Conservation (phyloP, 2,113 vertebrate species). For the Syrmaticus mikado region DNA sequence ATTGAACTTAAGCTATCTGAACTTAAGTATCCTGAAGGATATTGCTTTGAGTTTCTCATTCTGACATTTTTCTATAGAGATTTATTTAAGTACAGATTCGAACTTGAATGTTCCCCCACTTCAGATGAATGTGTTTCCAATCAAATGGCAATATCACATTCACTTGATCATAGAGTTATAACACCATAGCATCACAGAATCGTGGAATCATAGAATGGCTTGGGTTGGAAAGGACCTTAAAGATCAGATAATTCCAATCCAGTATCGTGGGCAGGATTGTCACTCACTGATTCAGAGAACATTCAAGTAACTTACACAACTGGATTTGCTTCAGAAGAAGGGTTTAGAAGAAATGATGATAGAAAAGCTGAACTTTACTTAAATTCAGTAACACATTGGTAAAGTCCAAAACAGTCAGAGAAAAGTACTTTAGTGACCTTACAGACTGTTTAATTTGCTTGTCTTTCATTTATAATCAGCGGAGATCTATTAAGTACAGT, state of each 20-base stretch:
- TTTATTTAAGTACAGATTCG: neutral
- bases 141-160: neutral
- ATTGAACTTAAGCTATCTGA: neutral
- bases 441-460: neutral
- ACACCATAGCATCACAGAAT: no score
- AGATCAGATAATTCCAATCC: no score
- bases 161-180: no score
- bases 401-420: neutral
- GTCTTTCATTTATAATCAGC: neutral
- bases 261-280: no score
- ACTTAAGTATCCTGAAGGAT: neutral
- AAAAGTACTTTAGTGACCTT: neutral
- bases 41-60: neutral
- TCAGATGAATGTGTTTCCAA: neutral
- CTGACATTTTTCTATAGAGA: neutral
- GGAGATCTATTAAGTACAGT: neutral
- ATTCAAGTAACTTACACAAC: neutral
- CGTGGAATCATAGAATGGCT: no score
- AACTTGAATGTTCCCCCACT: neutral
- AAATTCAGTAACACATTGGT: neutral
- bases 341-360: neutral
- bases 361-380: neutral
- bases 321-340: neutral
- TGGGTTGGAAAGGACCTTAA: no score
- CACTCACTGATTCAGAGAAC: neutral